Evolutionary conservation across 2,797 vertebrate species (phyloP).

Genomic region (Sebastiscus tertius): DNA sequence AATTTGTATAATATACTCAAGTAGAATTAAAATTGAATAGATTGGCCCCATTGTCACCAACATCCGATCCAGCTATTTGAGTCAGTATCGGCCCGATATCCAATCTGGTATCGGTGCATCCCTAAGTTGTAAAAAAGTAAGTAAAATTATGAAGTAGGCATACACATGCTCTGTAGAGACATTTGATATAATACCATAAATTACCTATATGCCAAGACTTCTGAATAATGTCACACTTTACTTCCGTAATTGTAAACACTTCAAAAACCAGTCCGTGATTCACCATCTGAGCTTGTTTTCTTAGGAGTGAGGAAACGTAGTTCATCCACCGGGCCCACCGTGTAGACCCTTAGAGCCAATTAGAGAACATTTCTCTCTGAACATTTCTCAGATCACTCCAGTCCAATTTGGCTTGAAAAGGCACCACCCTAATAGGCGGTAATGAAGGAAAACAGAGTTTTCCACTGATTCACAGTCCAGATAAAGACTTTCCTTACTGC

Average conservation of each 20-base stretch:
- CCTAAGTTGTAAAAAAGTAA: too few relatives aligned
- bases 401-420: slow-evolving; percentile 72
- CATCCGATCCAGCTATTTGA: too few relatives aligned
- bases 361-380: slow-evolving; percentile 66
- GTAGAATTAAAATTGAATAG: too few relatives aligned
- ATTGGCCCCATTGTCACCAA: too few relatives aligned
- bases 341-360: slow-evolving; percentile 79
- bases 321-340: slow-evolving; percentile 43
- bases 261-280: slow-evolving; percentile 37
- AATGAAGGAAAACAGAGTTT: slow-evolving; percentile 75
- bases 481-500: slow-evolving; percentile 33
- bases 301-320: slow-evolving; percentile 44
- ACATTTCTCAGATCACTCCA: slow-evolving; percentile 65
- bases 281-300: slow-evolving; percentile 39
- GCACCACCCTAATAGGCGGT: slow-evolving; percentile 63
- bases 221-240: slow-evolving; percentile 11
- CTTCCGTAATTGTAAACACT: slow-evolving; percentile 12
- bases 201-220: neutral
- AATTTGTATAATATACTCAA: too few relatives aligned
- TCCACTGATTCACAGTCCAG: slow-evolving; percentile 43
- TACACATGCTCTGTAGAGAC: neutral
- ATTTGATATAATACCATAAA: neutral
- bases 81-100: too few relatives aligned
- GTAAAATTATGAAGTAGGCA: too few relatives aligned
- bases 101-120: too few relatives aligned